Evolutionary conservation across 1,140 invertebrate genomes (phyloP).

Genomic region (Euura saliciscinereae): DNA sequence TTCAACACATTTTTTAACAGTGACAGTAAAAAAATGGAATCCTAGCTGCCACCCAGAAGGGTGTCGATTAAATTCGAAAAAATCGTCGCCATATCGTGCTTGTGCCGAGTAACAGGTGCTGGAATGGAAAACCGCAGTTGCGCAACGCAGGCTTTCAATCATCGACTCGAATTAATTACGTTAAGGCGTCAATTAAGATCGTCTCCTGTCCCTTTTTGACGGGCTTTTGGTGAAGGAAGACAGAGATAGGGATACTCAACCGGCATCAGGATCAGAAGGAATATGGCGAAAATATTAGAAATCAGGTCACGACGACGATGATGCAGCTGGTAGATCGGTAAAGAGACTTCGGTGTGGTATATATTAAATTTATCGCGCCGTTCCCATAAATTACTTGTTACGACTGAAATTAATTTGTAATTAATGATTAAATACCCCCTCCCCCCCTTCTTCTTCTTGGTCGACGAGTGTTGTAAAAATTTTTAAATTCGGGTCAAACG

Average conservation of each 20-base stretch:
- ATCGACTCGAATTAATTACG: neutral
- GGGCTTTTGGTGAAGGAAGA: neutral
- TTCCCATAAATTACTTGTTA: neutral
- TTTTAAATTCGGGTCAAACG: conserved; percentile 2
- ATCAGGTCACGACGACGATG: neutral
- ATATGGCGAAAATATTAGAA: neutral
- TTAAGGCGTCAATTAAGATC: conserved; percentile 3
- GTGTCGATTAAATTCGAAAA: neutral
- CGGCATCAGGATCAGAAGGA: neutral
- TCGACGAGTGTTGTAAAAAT: neutral
- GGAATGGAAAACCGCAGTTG: neutral
- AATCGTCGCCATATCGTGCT: neutral
- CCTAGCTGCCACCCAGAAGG: neutral
- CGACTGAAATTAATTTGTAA: conserved; percentile 4
- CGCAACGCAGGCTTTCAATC: neutral
- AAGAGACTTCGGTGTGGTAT: neutral
- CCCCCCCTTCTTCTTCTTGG: too few species aligned
- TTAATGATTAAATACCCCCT: neutral
- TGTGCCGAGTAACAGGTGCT: conserved; percentile 1
- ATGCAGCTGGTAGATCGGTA: too few species aligned
- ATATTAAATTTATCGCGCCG: neutral
- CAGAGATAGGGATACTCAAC: too few species aligned
- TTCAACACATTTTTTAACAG: too few species aligned
- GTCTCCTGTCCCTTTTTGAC: neutral
- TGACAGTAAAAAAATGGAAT: too few species aligned